Evolutionary conservation across 2,888 invertebrate species (phyloP), one percentile per base, ranked within the genome.

Genomic region (Mantis religiosa): DNA sequence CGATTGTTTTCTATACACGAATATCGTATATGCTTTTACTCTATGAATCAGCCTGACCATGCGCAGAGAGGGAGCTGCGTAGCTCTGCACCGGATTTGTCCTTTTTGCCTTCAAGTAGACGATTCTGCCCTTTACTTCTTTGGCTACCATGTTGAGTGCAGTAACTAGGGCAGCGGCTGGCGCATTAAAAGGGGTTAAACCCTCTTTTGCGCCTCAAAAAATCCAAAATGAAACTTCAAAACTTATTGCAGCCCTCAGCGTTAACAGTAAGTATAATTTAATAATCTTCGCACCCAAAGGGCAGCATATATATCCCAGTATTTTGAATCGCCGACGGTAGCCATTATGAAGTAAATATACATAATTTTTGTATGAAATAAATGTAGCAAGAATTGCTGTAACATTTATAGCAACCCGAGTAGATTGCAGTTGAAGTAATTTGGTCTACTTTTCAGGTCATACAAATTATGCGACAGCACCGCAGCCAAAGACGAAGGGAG

Each of bases 111-210:
- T 3, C 54, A 71, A 20, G 20, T 20, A 71, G 54, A 71, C 54
- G 90, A 90, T 87, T 89, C 89, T 85, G 89, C 91, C 90, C 90
- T 92, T 91, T 91, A 92, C 92, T 93, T 92, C 92, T 92, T 92
- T 92, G 92, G 92, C 92, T 92, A 94, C 94, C 94, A 95, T 95
- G 94, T 94, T 95, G 94, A 95, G 94, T 92, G 94, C 94, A 92
- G 93, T 94, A 90, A 93, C 94, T 91, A 94, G 94, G 93, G 94
- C 94, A 92, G 94, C 94, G 93, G 92, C 94, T 91, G 94, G 94
- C 91, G 94, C 94, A 92, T 92, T 95, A 90, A 94, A 94, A 93
- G 94, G 94, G 91, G 94, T 94, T 90, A 95, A 95, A 93, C 93
- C 94, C 90, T 92, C 93, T 91, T 92, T 94, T 91, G 91, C 92